Base-by-base conservation (phyloP, 2,113 vertebrate genomes). In the Tichodroma muraria region DNA sequence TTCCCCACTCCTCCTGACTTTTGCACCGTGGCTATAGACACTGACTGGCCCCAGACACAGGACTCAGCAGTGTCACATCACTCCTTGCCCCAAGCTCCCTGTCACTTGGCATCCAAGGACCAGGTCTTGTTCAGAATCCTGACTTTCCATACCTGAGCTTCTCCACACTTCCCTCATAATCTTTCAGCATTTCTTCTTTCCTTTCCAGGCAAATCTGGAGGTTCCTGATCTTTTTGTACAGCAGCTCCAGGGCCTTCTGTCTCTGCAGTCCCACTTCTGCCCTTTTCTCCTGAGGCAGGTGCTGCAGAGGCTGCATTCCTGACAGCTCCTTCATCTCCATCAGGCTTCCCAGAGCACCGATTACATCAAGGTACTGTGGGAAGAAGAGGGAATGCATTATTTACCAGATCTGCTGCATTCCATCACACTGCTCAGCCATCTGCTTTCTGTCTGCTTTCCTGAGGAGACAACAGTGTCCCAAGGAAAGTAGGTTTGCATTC, bases 321-420 rank as follows among this genome's bases (percentile, higher is more conserved):
- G 96, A 95, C 97, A 98, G 97, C 57, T 98, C 98, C 78, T 97
- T 96, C 94, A 98, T 94, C 80, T 98, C 86, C 96, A 98, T 77
- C 88, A 98, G 97, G 9, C 95, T 97, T 53, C 97, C 92, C 30
- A 98, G 97, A 2, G 97, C 98, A 18, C 76, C 49, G 11, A 97
- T 97, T 72, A 98, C 61, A 25, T 98, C 97, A 42, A 98, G 83
- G 95, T 98, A 98, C 98, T 98, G 78, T 15, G 27, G 42, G 53
- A 81, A 86, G 72, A 92, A 64, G 1, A 40, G 47, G 20, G 19
- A 54, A 85, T 19, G 44, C 49, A 30, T 84, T 81, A 76, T 70
- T 91, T 75, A 89, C 88, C 63, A 70, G 88, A 64, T 80, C 31
- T 86, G 61, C 69, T 68, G 54, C 76, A 80, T 61, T 61, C 76